Conservation (phyloP, 30 jellyfish, hydroid and myxozoan species). For the Mastigias papua region DNA sequence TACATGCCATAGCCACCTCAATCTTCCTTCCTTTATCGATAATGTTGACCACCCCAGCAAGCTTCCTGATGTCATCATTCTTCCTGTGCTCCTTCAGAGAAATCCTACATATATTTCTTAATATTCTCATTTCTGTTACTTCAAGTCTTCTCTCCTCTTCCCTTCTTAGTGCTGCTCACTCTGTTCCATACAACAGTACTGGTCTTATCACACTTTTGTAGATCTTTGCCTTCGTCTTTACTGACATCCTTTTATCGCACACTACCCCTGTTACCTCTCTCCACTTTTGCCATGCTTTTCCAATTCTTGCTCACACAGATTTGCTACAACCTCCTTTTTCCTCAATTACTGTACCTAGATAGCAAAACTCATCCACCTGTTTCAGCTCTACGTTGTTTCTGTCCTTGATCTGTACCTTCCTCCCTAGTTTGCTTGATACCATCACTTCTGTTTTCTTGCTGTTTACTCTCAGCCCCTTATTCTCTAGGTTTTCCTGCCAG, state of each 20-base stretch:
- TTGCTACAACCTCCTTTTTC: constrained; percentile 7
- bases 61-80: constrained; percentile 21
- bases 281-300: neutral
- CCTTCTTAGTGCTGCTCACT: constrained; percentile 1
- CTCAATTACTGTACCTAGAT: neutral
- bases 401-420: neutral
- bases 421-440: neutral
- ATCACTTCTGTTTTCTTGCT: constrained; percentile 34
- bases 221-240: neutral
- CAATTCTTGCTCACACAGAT: constrained; percentile 1
- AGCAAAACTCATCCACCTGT: constrained; percentile 1
- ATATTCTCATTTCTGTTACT: constrained; percentile 26
- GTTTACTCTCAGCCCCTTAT: constrained; percentile 1
- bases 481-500: constrained; percentile 24
- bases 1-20: constrained; percentile 30
- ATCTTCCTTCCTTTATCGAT: constrained; percentile 8
- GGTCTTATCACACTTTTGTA: constrained; percentile 17
- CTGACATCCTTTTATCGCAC: constrained; percentile 5
- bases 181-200: constrained; percentile 20
- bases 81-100: constrained; percentile 8
- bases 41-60: constrained; percentile 8
- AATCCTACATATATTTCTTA: neutral
- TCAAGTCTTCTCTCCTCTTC: constrained; percentile 6
- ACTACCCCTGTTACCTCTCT: neutral
- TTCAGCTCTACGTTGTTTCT: neutral